A percentile compares a stretch with the other conserved stretches of the same genome.
These are phyloP conservation scores for Drosophila nigricruria DNA, from an alignment of 2,888 invertebrate genomes.

Conservation along the genomic window DNA sequence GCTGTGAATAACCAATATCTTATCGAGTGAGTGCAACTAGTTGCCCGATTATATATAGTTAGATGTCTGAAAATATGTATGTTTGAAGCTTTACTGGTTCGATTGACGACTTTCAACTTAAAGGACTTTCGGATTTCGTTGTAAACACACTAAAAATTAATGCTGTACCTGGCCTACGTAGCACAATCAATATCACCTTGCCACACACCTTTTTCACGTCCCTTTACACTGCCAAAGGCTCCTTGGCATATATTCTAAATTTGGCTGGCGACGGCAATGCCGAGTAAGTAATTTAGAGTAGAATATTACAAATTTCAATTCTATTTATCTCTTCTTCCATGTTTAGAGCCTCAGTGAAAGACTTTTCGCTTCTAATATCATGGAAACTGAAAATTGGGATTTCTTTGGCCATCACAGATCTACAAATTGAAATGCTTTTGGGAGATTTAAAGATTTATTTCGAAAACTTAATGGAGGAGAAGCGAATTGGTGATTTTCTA, in stretches of 20 bases:
- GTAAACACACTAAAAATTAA: slow-evolving; percentile 60
- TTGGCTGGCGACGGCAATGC: slow-evolving; percentile 79
- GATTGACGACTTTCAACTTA: slow-evolving; percentile 65
- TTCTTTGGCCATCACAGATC: slow-evolving; percentile 63
- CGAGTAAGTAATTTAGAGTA: slow-evolving; percentile 60
- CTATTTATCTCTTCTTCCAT: neutral
- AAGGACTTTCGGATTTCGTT: slow-evolving; percentile 75
- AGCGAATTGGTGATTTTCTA: slow-evolving; percentile 77
- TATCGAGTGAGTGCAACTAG: slow-evolving; percentile 62
- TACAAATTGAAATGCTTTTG: slow-evolving; percentile 71
- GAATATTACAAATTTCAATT: neutral
- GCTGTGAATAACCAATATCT: slow-evolving; percentile 72
- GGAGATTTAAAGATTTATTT: slow-evolving; percentile 72
- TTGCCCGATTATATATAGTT: neutral
- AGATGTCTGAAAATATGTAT: neutral
- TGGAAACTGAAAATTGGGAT: slow-evolving; percentile 64
- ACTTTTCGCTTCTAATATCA: slow-evolving; percentile 62
- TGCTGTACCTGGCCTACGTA: slow-evolving; percentile 49
- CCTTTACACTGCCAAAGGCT: slow-evolving; percentile 81
- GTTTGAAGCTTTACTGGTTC: slow-evolving; percentile 71
- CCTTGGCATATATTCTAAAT: slow-evolving; percentile 76
- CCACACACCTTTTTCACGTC: slow-evolving; percentile 74
- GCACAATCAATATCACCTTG: slow-evolving; percentile 68
- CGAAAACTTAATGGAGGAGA: slow-evolving; percentile 77
- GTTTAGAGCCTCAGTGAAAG: slow-evolving; percentile 59